phyloP scores from a whole-genome alignment of 2,797 vertebrate species.

The Enteromius paludinosus region DNA sequence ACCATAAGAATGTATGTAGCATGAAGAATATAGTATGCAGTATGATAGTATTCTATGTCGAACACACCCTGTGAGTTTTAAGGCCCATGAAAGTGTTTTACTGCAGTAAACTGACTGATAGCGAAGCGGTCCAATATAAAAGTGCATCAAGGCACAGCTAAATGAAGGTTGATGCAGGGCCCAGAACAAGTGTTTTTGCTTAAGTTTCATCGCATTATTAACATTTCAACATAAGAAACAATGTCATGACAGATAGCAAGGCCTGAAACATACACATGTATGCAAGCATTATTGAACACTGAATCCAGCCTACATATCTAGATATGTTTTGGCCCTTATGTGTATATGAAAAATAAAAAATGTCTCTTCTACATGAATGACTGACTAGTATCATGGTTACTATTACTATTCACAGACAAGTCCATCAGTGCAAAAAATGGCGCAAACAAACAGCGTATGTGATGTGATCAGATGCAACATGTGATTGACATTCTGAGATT shows the following conservation, averaged over 20 bases:
- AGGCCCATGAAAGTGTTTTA: constrained; percentile 22
- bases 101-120: constrained; percentile 60
- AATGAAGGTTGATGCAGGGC: constrained; percentile 55
- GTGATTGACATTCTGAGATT: constrained; percentile 26
- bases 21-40: constrained; percentile 5
- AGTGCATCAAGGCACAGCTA: constrained; percentile 83
- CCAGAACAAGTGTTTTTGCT: constrained; percentile 13
- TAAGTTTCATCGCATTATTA: constrained; percentile 39
- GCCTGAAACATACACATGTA: constrained; percentile 1
- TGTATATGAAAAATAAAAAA: not conserved
- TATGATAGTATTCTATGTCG: not conserved
- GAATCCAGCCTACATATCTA: not conserved
- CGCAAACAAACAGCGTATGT: constrained; percentile 15
- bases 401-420: constrained; percentile 34
- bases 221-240: not conserved
- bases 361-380: not conserved
- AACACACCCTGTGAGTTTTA: constrained; percentile 24
- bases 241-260: not conserved
- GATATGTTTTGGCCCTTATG: not conserved
- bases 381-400: constrained; percentile 3
- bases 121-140: constrained; percentile 69
- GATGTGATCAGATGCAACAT: constrained; percentile 5
- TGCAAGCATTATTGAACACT: not conserved
- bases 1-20: not conserved
- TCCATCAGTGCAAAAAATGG: constrained; percentile 13